Percentiles rank a stretch among this genome's conserved stretches.
Conservation (phyloP, 2,888 invertebrate species). For the Spilarctia lutea region DNA sequence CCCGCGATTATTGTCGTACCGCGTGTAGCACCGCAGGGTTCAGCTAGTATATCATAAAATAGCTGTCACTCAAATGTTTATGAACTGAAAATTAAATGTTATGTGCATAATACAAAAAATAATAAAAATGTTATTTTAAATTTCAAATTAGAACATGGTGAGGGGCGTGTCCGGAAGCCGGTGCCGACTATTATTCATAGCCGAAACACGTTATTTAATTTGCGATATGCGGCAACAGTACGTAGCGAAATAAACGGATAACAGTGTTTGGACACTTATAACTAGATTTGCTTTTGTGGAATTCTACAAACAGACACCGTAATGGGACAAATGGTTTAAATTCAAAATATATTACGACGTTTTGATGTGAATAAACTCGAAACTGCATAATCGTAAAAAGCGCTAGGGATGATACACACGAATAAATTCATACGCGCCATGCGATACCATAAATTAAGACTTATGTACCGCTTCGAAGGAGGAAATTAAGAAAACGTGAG, state of each 20-base stretch:
- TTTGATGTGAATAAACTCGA: constrained; percentile 61
- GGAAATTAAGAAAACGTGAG: constrained; percentile 73
- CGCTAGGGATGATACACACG: constrained; percentile 66
- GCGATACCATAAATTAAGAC: constrained; percentile 71
- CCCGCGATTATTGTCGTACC: too few species aligned
- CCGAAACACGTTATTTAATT: constrained; percentile 82
- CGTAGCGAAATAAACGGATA: constrained; percentile 78
- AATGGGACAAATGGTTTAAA: constrained; percentile 78
- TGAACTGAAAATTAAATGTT: too few species aligned
- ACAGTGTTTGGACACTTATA: constrained; percentile 75
- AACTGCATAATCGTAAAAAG: constrained; percentile 62
- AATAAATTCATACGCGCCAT: constrained; percentile 72
- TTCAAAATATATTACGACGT: constrained; percentile 72
- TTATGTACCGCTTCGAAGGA: constrained; percentile 67
- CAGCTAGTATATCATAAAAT: constrained; percentile 20
- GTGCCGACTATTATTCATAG: constrained; percentile 68
- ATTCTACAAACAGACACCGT: constrained; percentile 73
- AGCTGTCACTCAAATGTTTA: constrained; percentile 17
- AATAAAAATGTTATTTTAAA: constrained; percentile 63
- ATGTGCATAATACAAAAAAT: constrained; percentile 41
- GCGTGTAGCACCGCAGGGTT: too few species aligned
- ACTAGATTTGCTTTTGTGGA: constrained; percentile 81
- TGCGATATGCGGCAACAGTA: constrained; percentile 76
- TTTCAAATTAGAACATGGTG: constrained; percentile 61
- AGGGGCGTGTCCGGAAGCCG: constrained; percentile 53